Base-by-base conservation (phyloP, 2,888 invertebrate species). In the Cosmia pyralina region DNA sequence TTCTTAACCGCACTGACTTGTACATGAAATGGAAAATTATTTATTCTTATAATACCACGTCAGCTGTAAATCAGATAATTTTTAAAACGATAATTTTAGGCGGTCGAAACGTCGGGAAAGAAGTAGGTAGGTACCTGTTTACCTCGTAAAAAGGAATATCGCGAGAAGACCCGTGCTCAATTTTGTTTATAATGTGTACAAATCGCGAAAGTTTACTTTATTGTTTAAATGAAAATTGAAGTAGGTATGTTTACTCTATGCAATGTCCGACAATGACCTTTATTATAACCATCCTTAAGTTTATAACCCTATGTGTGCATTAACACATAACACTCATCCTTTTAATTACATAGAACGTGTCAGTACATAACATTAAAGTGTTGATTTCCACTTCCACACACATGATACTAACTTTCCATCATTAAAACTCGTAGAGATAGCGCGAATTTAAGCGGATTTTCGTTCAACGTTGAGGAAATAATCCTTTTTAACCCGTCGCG, bases 281-380 rank as follows among this genome's bases (percentile, higher is more conserved):
- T 70, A 4, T 4, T 13, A 1, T 38, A 13, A 38, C 19, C 13
- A 13, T 41, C 15, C 6, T 60, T 28, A 50, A 60, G 57, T 58
- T 57, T 57, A 63, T 52, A 66, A 63, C 52, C 19, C 13, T 22
- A 3, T 28, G 34, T 44, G 8, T 50, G 41, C 5, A n/a, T 13
- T n/a, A 15, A 19, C 15, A 53, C 4, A 58, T 58, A 38, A 62
- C 22, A 11, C 15, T 62, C 11, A 48, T 62, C 11, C 38, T 53
- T 50, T 8, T 57, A 38, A 65, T 66, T 15, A 65, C 22, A 28
- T 22, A 50, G 58, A 70, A 70, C 82, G 79, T 79, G 82, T 67
- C 66, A 50, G 70, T 1, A 53, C 77, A 67, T 79, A 78, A 66
- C n/a, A 69, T 69, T 58, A 66, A 28, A 22, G 28, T 13, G 50